Conservation (phyloP, 1,140 invertebrate species). For the Atta texana region DNA sequence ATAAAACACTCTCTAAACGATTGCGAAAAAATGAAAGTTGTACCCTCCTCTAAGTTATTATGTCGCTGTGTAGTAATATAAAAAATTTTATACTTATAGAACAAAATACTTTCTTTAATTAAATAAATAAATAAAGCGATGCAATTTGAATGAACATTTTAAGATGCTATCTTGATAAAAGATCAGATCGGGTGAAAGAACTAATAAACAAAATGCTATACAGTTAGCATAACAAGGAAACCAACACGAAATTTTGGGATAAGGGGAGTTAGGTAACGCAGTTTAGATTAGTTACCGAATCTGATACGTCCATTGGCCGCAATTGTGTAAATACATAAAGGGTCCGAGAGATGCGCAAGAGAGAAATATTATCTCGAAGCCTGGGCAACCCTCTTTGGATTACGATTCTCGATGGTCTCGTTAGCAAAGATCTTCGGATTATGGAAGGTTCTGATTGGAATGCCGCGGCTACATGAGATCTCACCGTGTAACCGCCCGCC, state of each 20-base stretch:
- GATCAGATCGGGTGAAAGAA: slow-evolving; percentile 1
- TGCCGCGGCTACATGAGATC: slow-evolving; percentile 67
- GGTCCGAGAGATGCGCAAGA: slow-evolving; percentile 21
- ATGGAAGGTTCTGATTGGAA: slow-evolving; percentile 72
- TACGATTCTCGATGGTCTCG: slow-evolving; percentile 61
- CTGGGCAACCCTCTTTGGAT: slow-evolving; percentile 52
- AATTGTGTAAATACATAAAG: slow-evolving; percentile 53
- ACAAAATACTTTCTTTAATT: neutral
- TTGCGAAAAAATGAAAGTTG: too few relatives aligned
- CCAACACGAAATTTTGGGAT: slow-evolving; percentile 3
- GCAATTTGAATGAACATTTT: neutral
- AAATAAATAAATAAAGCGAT: neutral
- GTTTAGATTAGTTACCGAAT: slow-evolving; percentile 63
- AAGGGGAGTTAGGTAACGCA: slow-evolving; percentile 15
- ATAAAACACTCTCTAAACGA: too few relatives aligned
- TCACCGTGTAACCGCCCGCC: slow-evolving; percentile 72
- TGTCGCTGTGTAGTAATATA: too few relatives aligned
- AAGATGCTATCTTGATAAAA: neutral
- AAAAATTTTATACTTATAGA: too few relatives aligned
- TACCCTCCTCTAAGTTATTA: too few relatives aligned
- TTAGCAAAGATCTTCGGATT: slow-evolving; percentile 65
- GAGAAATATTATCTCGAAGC: slow-evolving; percentile 55
- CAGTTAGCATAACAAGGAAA: slow-evolving; percentile 14
- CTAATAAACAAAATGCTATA: slow-evolving; percentile 4
- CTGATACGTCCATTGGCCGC: slow-evolving; percentile 57